These are phyloP conservation scores for Acanthosoma haemorrhoidale DNA, from an alignment of 2,888 invertebrate genomes.

Conservation along the genomic window DNA sequence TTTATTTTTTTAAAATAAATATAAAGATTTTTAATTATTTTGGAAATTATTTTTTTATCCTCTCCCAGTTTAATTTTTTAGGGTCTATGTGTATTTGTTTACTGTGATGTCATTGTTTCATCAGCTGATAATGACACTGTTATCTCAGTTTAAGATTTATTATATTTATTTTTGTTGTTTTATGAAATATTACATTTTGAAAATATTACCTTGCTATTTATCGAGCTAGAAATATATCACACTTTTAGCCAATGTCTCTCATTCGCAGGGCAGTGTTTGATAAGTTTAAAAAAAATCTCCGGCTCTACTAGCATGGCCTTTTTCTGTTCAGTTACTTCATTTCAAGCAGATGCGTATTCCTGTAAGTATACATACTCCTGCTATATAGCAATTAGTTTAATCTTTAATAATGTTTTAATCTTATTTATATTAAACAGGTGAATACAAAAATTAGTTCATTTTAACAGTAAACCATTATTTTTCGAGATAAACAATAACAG, in stretches of 20 bases:
- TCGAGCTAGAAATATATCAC: neutral
- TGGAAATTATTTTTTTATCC: neutral
- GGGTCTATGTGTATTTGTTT: neutral
- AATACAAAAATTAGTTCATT: too few relatives aligned
- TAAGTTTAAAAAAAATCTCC: neutral
- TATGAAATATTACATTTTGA: neutral
- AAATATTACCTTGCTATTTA: slow-evolving; percentile 10
- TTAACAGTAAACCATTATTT: too few relatives aligned
- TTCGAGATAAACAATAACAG: too few relatives aligned
- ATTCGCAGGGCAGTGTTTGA: neutral
- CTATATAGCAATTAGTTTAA: too few relatives aligned
- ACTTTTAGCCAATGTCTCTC: neutral
- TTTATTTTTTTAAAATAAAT: neutral
- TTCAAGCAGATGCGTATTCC: neutral
- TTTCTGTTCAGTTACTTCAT: neutral
- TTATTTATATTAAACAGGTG: too few relatives aligned
- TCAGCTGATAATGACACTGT: neutral
- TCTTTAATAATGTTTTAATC: neutral
- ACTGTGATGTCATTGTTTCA: neutral
- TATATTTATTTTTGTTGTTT: neutral
- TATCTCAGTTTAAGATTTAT: slow-evolving; percentile 3
- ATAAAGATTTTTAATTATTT: neutral
- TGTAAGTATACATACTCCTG: too few relatives aligned
- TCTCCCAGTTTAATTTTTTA: neutral
- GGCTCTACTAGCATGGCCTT: neutral